Percentiles rank a stretch among this genome's conserved stretches.
phyloP scores from a whole-genome alignment of 2,888 invertebrate genomes.

The Mythimna vitellina region DNA sequence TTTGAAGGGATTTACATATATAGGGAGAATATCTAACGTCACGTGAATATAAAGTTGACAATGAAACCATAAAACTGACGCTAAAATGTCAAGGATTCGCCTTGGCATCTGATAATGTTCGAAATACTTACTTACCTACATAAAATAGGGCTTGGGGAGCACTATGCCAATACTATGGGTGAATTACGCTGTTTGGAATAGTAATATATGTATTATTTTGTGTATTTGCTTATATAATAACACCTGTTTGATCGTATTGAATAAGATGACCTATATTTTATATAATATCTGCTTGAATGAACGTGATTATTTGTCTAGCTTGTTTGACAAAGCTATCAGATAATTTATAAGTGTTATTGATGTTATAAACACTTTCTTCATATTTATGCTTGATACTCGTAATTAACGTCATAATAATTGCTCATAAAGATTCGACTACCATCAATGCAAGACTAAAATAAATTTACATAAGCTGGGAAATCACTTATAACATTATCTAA shows the following conservation, averaged over 20 bases:
- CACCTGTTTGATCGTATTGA: conserved; percentile 25
- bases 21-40: conserved; percentile 23
- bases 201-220: conserved; percentile 9
- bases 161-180: conserved; percentile 28
- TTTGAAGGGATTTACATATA: conserved; percentile 39
- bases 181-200: conserved; percentile 16
- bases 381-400: neutral
- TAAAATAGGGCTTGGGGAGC: conserved; percentile 29
- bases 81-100: conserved; percentile 53
- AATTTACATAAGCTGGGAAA: neutral
- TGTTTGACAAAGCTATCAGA: conserved; percentile 4
- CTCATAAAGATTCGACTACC: neutral
- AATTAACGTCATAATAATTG: neutral
- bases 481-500: neutral
- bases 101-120: conserved; percentile 58
- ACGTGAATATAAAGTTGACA: conserved; percentile 49
- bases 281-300: conserved; percentile 14
- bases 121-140: conserved; percentile 38
- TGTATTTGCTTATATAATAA: conserved; percentile 27
- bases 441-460: neutral
- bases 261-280: conserved; percentile 20
- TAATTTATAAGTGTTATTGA: neutral
- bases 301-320: conserved; percentile 14
- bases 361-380: neutral
- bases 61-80: conserved; percentile 16